Base-by-base conservation (phyloP, 1,140 invertebrate genomes). In the Macrobrachium nipponense region DNA sequence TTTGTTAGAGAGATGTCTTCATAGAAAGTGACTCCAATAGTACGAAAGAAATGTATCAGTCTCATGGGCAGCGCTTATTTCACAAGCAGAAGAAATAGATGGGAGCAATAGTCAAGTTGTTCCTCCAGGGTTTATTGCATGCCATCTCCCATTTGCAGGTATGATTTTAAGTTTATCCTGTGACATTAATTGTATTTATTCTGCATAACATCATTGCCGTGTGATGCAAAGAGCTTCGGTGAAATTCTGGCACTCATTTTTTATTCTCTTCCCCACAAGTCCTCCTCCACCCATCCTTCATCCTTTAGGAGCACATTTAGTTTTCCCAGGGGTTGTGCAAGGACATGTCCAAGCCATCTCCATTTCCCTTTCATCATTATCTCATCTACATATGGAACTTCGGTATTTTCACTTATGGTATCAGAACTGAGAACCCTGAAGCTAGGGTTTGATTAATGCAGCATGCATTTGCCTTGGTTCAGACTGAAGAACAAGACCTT, bases 91-190 rank as follows among this genome's bases (percentile, higher is more conserved):
- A 85, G 68, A 91, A 14, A 91, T 92, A 89, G 91, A 91, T 58
- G 89, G 91, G 77, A 91, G 91, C 51, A 90, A 73, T 17, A 4
- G 91, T 6, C 92, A 93, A 89, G 86, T 90, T 20, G 90, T 90
- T 36, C 92, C 93, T 14, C 92, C 92, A 43, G 93, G 93, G 7
- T 93, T 93, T 89, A 92, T 93, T 90, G 90, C 93, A 15, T 89
- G 93, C 20, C 91, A 91, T 85, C 89, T 93, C 10, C 93, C 93
- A 58, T 93, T 90, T 90, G 92, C 88, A 44, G 88, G 88, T 89
- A 43, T 86, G 58, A 7, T 68, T 20, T 10, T 8, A 68, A 27
- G 15, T 64, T 64, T 64, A 64, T 64, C 5, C 15, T 2, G 5
- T 64, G 4, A 36, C 27, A 36, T n/a, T 36, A 36, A 36, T 4